Percentiles rank a stretch among this genome's conserved stretches.
phyloP scores from a whole-genome alignment of 2,888 invertebrate species.

The Drosophila picticornis region DNA sequence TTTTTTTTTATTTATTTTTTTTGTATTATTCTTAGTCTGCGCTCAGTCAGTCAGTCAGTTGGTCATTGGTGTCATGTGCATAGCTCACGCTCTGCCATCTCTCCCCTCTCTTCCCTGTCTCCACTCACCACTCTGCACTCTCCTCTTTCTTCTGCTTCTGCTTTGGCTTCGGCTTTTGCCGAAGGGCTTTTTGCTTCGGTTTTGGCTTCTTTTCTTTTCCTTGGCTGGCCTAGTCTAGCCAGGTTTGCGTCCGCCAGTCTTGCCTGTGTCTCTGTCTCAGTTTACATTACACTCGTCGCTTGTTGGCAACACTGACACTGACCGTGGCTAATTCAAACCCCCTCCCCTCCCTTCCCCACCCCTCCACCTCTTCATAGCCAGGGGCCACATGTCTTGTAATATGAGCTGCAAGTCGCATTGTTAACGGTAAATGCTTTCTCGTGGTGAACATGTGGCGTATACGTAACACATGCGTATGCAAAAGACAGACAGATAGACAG shows the following conservation, averaged over 20 bases:
- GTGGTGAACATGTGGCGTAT: constrained; percentile 57
- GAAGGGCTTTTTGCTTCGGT: neutral
- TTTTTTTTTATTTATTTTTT: constrained; percentile 12
- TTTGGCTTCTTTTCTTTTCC: constrained; percentile 12
- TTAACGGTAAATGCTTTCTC: constrained; percentile 49
- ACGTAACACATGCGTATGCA: constrained; percentile 43
- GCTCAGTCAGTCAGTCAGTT: constrained; percentile 79
- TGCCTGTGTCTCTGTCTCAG: constrained; percentile 46
- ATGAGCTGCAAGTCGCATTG: constrained; percentile 40
- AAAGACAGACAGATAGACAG: neutral
- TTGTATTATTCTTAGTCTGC: constrained; percentile 33
- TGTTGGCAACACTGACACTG: constrained; percentile 8
- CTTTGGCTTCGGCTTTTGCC: neutral
- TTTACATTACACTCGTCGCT: constrained; percentile 48
- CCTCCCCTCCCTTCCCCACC: neutral
- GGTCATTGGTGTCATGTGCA: constrained; percentile 82
- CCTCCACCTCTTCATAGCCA: neutral
- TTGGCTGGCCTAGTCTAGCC: constrained; percentile 32
- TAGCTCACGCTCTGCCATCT: constrained; percentile 39
- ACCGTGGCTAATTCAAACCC: constrained; percentile 8
- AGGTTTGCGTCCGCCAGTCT: constrained; percentile 4
- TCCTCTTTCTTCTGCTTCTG: constrained; percentile 17
- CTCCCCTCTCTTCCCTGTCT: constrained; percentile 10
- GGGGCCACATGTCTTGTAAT: constrained; percentile 50
- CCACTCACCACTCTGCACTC: neutral